Evolutionary conservation across 2,888 invertebrate species (phyloP).

Genomic region (Xanthia icteritia): DNA sequence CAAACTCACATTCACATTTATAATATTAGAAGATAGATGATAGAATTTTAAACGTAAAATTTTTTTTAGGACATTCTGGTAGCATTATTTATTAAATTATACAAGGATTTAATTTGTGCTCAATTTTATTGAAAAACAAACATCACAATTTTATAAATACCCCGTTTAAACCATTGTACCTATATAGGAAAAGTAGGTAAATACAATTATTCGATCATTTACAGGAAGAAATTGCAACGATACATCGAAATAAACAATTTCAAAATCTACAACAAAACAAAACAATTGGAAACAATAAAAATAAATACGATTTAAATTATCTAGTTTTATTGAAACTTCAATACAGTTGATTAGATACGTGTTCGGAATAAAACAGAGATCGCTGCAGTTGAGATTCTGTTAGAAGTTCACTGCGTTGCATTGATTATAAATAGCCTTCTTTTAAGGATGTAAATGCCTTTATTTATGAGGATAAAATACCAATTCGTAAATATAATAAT

Average conservation of each 20-base stretch:
- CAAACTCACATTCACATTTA: no score
- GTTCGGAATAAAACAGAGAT: conserved; percentile 10
- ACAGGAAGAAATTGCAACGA: no score
- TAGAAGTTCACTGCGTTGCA: not conserved
- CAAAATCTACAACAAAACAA: not conserved
- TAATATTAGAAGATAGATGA: no score
- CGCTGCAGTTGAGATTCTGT: not conserved
- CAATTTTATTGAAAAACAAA: not conserved
- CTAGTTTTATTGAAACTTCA: conserved; percentile 18
- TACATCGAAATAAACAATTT: not conserved
- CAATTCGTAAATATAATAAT: no score
- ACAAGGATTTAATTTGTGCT: not conserved
- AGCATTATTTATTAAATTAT: not conserved
- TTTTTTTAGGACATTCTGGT: no score
- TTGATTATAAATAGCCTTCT: not conserved
- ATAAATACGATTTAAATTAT: conserved; percentile 12
- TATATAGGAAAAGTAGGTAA: not conserved
- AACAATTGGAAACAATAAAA: not conserved
- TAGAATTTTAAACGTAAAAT: no score
- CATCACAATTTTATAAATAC: no score
- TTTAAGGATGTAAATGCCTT: not conserved
- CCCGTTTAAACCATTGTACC: not conserved
- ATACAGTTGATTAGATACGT: conserved; percentile 19
- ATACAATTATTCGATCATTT: not conserved
- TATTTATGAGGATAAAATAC: not conserved